A percentile compares a stretch with the other conserved stretches of the same genome.
phyloP scores from a whole-genome alignment of 2,888 invertebrate species.

The Terebella lapidaria region DNA sequence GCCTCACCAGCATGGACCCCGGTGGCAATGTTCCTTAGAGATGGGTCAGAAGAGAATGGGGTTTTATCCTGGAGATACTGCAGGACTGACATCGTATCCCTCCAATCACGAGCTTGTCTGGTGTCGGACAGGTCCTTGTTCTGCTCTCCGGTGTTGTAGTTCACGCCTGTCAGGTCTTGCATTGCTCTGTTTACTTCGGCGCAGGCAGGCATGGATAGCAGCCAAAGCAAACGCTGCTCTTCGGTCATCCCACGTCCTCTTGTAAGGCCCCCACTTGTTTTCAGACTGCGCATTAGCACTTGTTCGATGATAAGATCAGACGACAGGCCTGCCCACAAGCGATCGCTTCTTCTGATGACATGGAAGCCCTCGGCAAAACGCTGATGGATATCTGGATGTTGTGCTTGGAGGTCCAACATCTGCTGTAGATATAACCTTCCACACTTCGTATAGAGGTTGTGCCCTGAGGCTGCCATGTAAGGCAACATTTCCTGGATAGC shows the following conservation, averaged over 20 bases:
- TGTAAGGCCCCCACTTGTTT: constrained; percentile 25
- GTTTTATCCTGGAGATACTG: constrained; percentile 18
- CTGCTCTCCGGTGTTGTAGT: constrained; percentile 13
- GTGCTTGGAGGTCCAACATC: constrained; percentile 27
- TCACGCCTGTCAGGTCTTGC: constrained; percentile 14
- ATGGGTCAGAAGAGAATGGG: constrained; percentile 20
- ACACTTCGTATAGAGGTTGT: constrained; percentile 11
- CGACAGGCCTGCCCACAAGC: constrained; percentile 30
- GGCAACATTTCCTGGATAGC: constrained; percentile 7
- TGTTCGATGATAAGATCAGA: constrained; percentile 33
- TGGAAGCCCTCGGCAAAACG: constrained; percentile 20
- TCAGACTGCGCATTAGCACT: constrained; percentile 29
- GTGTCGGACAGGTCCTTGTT: constrained; percentile 15
- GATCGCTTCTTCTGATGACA: constrained; percentile 21
- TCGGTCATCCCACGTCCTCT: constrained; percentile 15
- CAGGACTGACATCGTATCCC: constrained; percentile 20
- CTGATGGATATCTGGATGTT: constrained; percentile 19
- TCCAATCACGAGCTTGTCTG: constrained; percentile 17
- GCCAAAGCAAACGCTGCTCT: constrained; percentile 17
- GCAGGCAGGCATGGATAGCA: constrained; percentile 22
- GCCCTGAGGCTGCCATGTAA: constrained; percentile 11
- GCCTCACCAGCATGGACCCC: constrained; percentile 22
- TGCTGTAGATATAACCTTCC: constrained; percentile 23
- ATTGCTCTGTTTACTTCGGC: constrained; percentile 20
- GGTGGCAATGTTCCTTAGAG: constrained; percentile 27